phyloP scores from a whole-genome alignment of 2,797 vertebrate species.

The Phataginus tricuspis region DNA sequence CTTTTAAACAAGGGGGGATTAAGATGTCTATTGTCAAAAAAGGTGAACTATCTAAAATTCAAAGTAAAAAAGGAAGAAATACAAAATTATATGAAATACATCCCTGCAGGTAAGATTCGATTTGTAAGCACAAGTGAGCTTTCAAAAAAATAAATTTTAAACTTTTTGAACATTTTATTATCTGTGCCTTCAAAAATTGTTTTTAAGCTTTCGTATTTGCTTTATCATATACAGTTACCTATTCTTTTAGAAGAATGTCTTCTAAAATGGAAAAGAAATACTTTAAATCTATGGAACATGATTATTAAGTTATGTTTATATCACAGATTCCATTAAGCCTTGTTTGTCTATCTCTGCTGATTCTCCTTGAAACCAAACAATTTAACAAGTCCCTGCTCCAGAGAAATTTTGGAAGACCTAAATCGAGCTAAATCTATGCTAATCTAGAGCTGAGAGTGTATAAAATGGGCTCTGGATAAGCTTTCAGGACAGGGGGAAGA shows the following conservation, averaged over 20 bases:
- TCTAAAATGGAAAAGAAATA: not conserved
- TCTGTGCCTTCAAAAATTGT: not conserved
- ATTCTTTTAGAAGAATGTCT: not conserved
- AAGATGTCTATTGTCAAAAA: not conserved
- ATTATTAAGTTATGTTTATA: not conserved
- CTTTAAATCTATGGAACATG: not conserved
- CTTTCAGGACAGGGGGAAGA: not conserved
- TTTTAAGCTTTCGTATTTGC: not conserved
- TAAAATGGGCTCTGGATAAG: not conserved
- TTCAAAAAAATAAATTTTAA: not conserved
- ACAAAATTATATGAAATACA: not conserved
- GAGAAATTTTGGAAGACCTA: not conserved
- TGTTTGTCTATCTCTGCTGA: not conserved
- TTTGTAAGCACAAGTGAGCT: not conserved
- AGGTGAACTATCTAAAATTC: not conserved
- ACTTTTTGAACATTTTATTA: not conserved
- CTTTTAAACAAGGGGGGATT: not conserved
- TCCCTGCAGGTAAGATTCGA: not conserved
- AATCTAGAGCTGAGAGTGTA: not conserved
- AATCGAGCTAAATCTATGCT: not conserved
- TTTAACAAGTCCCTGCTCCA: not conserved
- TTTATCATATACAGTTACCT: not conserved
- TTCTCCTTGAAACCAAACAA: not conserved
- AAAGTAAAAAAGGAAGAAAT: constrained; percentile 22
- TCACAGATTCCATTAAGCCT: not conserved